Base-by-base conservation (phyloP, 2,888 invertebrate genomes). In the Rhagium mordax region DNA sequence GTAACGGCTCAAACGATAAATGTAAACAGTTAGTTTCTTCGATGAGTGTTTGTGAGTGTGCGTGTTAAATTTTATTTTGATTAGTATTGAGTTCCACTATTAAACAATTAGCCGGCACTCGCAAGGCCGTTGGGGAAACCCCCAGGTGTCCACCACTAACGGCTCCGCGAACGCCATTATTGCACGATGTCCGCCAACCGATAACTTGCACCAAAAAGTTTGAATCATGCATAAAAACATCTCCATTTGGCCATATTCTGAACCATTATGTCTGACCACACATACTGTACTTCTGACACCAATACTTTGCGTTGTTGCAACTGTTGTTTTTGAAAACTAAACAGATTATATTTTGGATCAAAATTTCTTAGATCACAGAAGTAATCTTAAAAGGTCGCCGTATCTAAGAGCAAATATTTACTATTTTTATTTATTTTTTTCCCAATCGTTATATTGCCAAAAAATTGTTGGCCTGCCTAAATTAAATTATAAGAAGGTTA, bases 31-130 rank as follows among this genome's bases (percentile, higher is more conserved):
- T 87, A 87, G 86, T 87, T 85, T 82, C 83, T 85, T 87, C 87
- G 88, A 87, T 86, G 88, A 86, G 87, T 87, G 88, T 87, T 86
- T 86, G 87, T 87, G 86, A 86, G 86, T 87, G 87, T 87, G 87
- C 84, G 87, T 86, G 86, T 85, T 83, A 85, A 81, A 78, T 84
- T 87, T 82, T 80, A 77, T 76, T 82, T 81, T 86, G 81, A 84
- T 87, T 87, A 86, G 86, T 79, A 86, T 87, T 86, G 86, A 84
- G 84, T 85, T 85, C 82, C 85, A 86, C 85, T 85, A 85, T 81
- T 80, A 82, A 82, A 75, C 79, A 75, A 81, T 79, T 81, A 81
- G 78, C 77, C 75, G 81, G 79, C 80, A 77, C 78, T 84, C 80
- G 82, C 79, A 77, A 78, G 79, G 81, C 81, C 81, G 81, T 81